Percentiles rank a stretch among this genome's conserved stretches.
Conservation (phyloP, 2,888 invertebrate species). For the Yponomeuta malinellus region DNA sequence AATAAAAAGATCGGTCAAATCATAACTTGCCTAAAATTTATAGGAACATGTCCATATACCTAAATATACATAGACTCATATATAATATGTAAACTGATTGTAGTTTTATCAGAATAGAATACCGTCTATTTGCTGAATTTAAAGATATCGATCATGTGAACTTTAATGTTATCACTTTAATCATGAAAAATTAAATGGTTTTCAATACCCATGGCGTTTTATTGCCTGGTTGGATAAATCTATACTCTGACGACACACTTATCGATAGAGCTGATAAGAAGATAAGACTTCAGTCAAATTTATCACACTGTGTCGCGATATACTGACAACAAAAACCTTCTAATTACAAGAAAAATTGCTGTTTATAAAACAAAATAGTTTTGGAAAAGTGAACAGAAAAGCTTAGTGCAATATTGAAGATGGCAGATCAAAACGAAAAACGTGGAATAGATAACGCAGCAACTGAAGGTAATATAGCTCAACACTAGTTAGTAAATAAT, state of each 20-base stretch:
- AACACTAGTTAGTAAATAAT: not conserved
- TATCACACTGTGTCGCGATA: constrained; percentile 43
- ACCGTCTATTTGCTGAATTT: constrained; percentile 17
- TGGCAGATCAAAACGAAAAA: not conserved
- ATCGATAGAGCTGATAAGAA: constrained; percentile 35
- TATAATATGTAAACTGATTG: not conserved
- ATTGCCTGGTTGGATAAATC: not conserved
- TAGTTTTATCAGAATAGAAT: not conserved
- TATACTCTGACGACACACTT: not conserved
- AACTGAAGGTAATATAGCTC: constrained; percentile 42
- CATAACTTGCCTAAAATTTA: not conserved
- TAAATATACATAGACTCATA: not conserved
- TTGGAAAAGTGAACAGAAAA: constrained; percentile 7
- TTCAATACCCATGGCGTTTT: constrained; percentile 40
- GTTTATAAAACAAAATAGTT: not conserved
- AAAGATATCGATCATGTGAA: constrained; percentile 44
- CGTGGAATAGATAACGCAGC: constrained; percentile 47
- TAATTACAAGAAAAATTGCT: constrained; percentile 11
- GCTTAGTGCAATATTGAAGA: constrained; percentile 25
- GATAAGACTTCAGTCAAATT: constrained; percentile 36
- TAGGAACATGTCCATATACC: not conserved
- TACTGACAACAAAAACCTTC: constrained; percentile 38
- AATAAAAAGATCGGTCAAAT: not conserved
- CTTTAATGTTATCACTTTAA: constrained; percentile 67
- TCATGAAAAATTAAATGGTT: constrained; percentile 67